Base-by-base conservation (phyloP, 2,888 invertebrate species). In the Sphecodes monilicornis region DNA sequence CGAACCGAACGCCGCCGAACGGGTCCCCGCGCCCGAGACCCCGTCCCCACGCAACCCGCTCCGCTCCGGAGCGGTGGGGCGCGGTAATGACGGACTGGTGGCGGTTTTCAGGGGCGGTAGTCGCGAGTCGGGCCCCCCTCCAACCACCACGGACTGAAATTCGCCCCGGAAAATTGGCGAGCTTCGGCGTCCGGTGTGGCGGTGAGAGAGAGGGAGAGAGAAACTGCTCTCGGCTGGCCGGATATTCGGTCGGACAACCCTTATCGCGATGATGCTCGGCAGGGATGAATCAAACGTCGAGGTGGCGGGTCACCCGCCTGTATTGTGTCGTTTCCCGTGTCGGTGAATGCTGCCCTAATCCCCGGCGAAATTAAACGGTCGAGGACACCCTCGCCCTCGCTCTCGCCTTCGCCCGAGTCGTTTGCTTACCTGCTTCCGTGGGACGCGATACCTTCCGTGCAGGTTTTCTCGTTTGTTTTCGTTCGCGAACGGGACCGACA, bases 101-200 rank as follows among this genome's bases (percentile, higher is more conserved):
- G 75, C 8, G 43, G 64, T 8, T 64, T 29, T 32, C 66, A 75
- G 75, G 64, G 50, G 13, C 66, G 75, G 64, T 10, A 5, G 29
- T 11, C 13, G 39, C 8, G 41, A 26, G n/a, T 13, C 29, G 5
- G 74, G 39, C 11, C 6, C 41, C 60, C 18, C 64, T 64, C 13
- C 64, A 16, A 6, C 29, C 60, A 5, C 60, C 16, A n/a, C 57
- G n/a, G 64, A 29, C 32, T 64, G 32, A 75, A 26, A 66, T 75
- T 54, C 72, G 72, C n/a, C n/a, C 50, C 50, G 50, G 69, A 46
- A 46, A 75, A 43, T 46, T 64, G 64, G 64, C 43, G 60, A 60
- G 29, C 64, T 46, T 75, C 64, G 29, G 4, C 22, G 41, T 13
- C 32, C 26, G 29, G 43, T n/a, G 13, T 13, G 8, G 26, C 68